Evolutionary conservation across 2,113 vertebrate genomes (phyloP).

Genomic region (Glaucomys volans): DNA sequence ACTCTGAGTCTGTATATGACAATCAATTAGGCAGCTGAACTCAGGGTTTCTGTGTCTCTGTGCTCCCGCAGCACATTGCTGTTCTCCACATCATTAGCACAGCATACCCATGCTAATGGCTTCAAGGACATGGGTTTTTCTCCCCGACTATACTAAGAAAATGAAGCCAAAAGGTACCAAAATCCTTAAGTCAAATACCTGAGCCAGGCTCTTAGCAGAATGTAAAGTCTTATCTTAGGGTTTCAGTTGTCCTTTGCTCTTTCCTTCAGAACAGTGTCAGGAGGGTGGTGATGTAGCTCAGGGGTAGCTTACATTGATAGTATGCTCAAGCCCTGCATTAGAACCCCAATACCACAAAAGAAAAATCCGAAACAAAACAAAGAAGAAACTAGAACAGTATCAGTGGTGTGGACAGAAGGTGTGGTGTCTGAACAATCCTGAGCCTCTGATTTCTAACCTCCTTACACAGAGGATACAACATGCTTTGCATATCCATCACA

Average conservation of each 20-base stretch:
- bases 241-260: not conserved
- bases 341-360: too few relatives aligned
- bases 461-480: not conserved
- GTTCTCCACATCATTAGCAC: fast-evolving
- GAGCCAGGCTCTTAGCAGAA: not conserved
- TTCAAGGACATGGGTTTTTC: not conserved
- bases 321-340: too few relatives aligned
- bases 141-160: not conserved
- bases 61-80: not conserved
- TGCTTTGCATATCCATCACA: not conserved
- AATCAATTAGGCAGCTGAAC: not conserved
- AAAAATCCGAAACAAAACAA: not conserved
- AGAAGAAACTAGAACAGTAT: too few relatives aligned
- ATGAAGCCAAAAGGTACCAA: not conserved
- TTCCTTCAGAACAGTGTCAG: not conserved
- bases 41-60: not conserved
- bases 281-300: not conserved
- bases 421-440: not conserved
- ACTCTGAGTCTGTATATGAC: not conserved
- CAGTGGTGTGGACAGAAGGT: too few relatives aligned
- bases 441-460: not conserved
- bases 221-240: not conserved
- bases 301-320: too few relatives aligned
- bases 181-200: not conserved
- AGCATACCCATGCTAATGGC: not conserved